Evolutionary conservation across 2,797 vertebrate species (phyloP), one percentile per base, ranked within the genome.

Genomic region (Parambassis ranga): DNA sequence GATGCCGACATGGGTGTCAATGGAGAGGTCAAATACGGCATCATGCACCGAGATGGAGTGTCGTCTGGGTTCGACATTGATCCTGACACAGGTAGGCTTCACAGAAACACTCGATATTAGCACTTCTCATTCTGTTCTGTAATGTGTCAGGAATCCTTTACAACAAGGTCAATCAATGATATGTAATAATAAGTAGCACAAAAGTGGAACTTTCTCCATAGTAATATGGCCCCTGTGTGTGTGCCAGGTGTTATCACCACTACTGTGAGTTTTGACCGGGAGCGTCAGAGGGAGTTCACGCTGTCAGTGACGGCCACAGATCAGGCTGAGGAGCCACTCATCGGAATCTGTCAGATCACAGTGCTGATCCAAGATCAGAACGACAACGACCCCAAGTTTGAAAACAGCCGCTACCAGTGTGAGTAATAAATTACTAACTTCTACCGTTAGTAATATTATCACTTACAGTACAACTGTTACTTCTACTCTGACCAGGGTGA

Each of bases 371-470:
- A 80, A 0, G 95, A 97, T 26, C 53, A 94, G 90, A 97, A 97
- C 10, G 95, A 97, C 92, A 97, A 96, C 2, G 88, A 94, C 2
- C 95, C 95, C 20, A 95, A 91, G 52, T 97, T 97, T 37, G 94
- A 96, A 77, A 96, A 95, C 89, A 96, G 94, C 41, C 94, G 88
- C 44, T 96, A 96, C 64, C 94, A 96, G 59, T 94, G 95, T 96
- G 84, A 94, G 94, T n/a, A n/a, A n/a, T n/a, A n/a, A n/a, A n/a
- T n/a, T n/a, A n/a, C n/a, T n/a, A n/a, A n/a, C n/a, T n/a, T n/a
- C n/a, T n/a, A n/a, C n/a, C n/a, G n/a, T n/a, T n/a, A n/a, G n/a
- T n/a, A n/a, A n/a, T n/a, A n/a, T n/a, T n/a, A n/a, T n/a, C n/a
- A n/a, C n/a, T n/a, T 20, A 38, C 14, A n/a, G n/a, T 31, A 3